Evolutionary conservation across 2,113 vertebrate species (phyloP).

Genomic region (Mobula birostris): DNA sequence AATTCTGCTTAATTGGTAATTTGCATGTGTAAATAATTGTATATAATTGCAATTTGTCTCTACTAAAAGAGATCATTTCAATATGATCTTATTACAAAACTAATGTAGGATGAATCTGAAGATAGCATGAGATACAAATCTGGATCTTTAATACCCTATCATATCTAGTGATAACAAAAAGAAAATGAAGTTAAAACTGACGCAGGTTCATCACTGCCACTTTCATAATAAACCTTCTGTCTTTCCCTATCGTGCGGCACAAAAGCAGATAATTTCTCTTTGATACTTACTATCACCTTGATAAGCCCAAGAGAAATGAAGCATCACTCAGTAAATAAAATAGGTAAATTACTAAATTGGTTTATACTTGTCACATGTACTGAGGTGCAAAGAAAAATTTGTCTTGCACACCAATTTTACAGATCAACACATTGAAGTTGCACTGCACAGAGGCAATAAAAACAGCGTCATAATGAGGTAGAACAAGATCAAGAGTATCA

Average conservation of each 20-base stretch:
- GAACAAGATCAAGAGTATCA: too few relatives aligned
- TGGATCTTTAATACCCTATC: not conserved
- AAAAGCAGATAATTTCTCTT: not conserved
- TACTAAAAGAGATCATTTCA: not conserved
- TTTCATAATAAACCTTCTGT: not conserved
- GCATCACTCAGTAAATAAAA: not conserved
- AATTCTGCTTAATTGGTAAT: not conserved
- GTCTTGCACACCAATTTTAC: too few relatives aligned
- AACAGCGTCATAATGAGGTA: too few relatives aligned
- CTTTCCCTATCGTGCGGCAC: not conserved
- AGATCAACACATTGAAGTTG: too few relatives aligned
- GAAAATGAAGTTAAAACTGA: not conserved
- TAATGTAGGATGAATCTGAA: not conserved
- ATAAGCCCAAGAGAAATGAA: not conserved
- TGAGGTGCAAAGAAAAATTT: too few relatives aligned
- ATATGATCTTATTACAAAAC: not conserved
- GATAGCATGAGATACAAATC: not conserved
- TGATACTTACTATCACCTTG: not conserved
- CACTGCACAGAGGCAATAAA: too few relatives aligned
- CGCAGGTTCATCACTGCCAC: not conserved
- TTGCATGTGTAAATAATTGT: not conserved
- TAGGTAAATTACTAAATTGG: too few relatives aligned
- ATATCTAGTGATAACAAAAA: not conserved
- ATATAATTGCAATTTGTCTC: not conserved
- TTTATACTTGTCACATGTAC: too few relatives aligned